Evolutionary conservation across 2,113 vertebrate species (phyloP).

Genomic region (Lichenostomus cassidix): DNA sequence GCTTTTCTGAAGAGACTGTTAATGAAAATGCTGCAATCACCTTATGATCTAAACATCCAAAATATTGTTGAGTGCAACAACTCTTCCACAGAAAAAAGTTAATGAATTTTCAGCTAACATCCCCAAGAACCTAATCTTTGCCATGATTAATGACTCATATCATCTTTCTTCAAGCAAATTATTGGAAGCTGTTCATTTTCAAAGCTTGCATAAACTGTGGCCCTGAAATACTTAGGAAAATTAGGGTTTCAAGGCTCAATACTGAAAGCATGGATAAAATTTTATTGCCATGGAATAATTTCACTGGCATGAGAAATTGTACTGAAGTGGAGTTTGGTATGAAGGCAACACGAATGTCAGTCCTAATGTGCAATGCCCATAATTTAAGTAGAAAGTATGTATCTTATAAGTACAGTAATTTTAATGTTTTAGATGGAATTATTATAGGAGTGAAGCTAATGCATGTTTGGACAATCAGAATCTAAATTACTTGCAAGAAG

Average conservation of each 20-base stretch:
- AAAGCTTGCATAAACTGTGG: not conserved
- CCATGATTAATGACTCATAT: not conserved
- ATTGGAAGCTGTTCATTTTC: not conserved
- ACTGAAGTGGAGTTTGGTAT: not conserved
- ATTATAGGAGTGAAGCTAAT: not conserved
- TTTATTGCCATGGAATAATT: not conserved
- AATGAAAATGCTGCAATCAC: not conserved
- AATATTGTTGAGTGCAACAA: not conserved
- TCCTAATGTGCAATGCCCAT: not conserved
- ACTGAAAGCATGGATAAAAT: not conserved
- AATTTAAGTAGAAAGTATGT: not conserved
- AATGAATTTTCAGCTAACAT: not conserved
- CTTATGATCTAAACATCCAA: not conserved
- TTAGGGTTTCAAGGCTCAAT: not conserved
- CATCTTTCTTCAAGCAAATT: conserved; percentile 19
- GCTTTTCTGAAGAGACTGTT: not conserved
- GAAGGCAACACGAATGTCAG: not conserved
- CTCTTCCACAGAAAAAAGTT: not conserved
- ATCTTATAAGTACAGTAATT: not conserved
- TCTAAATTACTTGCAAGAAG: not conserved
- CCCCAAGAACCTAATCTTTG: not conserved
- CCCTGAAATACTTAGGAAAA: not conserved
- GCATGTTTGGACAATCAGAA: not conserved
- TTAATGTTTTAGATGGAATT: not conserved
- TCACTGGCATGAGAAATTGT: not conserved